Evolutionary conservation across 2,888 invertebrate species (phyloP).

Genomic region (Monopis laevigella): DNA sequence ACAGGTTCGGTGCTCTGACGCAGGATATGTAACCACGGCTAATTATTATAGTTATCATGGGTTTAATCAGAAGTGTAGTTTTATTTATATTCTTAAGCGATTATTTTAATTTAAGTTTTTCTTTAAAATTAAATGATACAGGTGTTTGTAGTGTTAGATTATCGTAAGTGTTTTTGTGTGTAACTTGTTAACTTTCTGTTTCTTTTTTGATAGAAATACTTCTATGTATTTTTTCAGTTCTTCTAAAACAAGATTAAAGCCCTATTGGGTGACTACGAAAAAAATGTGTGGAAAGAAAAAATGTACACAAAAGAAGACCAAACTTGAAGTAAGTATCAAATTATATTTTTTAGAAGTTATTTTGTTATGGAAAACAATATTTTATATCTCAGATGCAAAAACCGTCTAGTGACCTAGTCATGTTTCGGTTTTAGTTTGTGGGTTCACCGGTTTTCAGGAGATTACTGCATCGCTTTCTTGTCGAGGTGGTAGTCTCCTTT

Average conservation of each 20-base stretch:
- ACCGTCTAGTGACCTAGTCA: too few relatives aligned
- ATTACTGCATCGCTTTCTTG: too few relatives aligned
- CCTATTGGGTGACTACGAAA: conserved; percentile 23
- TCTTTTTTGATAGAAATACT: background rate
- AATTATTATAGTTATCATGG: background rate
- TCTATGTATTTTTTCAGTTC: conserved; percentile 21
- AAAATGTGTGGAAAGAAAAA: conserved; percentile 36
- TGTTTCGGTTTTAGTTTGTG: too few relatives aligned
- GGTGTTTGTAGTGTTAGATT: conserved; percentile 23
- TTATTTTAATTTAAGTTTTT: conserved; percentile 1
- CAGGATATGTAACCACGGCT: background rate
- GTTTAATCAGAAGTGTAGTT: background rate
- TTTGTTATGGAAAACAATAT: too few relatives aligned
- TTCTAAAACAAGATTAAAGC: conserved; percentile 23
- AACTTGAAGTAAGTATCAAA: conserved; percentile 31
- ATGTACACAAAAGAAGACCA: conserved; percentile 29
- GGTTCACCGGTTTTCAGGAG: too few relatives aligned
- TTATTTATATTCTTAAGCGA: conserved; percentile 2
- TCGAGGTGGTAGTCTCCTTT: too few relatives aligned
- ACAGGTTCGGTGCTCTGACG: too few relatives aligned
- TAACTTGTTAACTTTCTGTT: background rate
- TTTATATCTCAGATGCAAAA: too few relatives aligned
- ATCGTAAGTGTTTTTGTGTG: conserved; percentile 7
- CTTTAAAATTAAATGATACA: conserved; percentile 20
- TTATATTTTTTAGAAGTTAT: too few relatives aligned